These are phyloP conservation scores for Drosophila koepferae DNA, from an alignment of 2,888 invertebrate species.

Conservation along the genomic window DNA sequence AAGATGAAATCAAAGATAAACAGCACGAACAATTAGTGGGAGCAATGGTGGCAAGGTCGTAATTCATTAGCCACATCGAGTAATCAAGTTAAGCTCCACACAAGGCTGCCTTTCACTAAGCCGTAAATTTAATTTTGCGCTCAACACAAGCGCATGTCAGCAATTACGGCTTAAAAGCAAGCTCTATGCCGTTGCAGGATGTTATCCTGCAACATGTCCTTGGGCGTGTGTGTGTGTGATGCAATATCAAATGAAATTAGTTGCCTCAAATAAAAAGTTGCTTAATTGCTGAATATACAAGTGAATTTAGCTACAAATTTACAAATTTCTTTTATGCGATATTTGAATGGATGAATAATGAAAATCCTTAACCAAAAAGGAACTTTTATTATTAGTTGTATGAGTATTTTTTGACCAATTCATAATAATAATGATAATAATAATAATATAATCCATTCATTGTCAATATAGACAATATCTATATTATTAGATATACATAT, in stretches of 20 bases:
- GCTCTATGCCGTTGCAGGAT: background rate
- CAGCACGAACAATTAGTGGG: constrained; percentile 12
- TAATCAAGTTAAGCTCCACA: constrained; percentile 42
- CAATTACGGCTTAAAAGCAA: constrained; percentile 3
- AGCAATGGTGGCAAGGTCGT: constrained; percentile 6
- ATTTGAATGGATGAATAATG: background rate
- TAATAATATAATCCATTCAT: too few relatives aligned
- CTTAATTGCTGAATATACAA: background rate
- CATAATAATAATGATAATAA: background rate
- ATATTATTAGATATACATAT: too few relatives aligned
- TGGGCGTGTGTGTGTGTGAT: background rate
- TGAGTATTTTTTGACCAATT: background rate
- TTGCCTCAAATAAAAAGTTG: background rate
- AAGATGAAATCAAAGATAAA: constrained; percentile 23
- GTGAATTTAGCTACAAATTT: background rate
- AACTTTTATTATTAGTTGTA: background rate
- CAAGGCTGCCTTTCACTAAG: constrained; percentile 18
- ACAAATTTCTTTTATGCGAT: background rate
- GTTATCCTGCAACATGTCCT: background rate
- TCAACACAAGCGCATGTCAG: constrained; percentile 1
- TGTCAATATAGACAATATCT: too few relatives aligned
- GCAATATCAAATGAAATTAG: background rate
- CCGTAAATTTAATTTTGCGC: constrained; percentile 35
- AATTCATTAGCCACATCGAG: constrained; percentile 25
- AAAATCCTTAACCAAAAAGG: background rate